Base-by-base conservation (phyloP, 2,888 invertebrate genomes). In the Tolmerus cingulatus region DNA sequence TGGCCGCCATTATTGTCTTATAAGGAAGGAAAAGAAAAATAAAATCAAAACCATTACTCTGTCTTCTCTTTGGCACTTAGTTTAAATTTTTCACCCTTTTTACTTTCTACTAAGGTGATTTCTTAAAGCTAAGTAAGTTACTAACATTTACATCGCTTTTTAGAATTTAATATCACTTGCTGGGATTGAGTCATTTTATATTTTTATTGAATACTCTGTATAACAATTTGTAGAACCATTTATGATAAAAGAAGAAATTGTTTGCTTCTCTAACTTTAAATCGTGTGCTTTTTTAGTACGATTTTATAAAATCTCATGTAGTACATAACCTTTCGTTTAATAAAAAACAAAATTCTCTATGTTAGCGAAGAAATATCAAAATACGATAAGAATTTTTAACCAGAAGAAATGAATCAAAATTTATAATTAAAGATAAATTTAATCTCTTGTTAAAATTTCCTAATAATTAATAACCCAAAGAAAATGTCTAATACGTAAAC, bases 1-100 rank as follows among this genome's bases (percentile, higher is more conserved):
- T 91, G 91, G 79, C 90, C 90, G 87, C n/a, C 37, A 87, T 90
- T 89, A 89, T 90, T 90, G 89, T 90, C 90, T 90, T 88, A 1
- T 90, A 90, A 76, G 30, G 86, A 66, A 76, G 74, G 66, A 88
- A 55, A 88, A 87, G 81, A 86, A 78, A 78, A 57, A 77, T 46
- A 79, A 77, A 74, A 85, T 85, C 85, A 85, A 74, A 85, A 74
- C 74, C 2, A 34, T 85, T 43, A n/a, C 27, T 74, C 43, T 74
- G 23, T 85, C 74, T 85, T 43, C 4, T 16, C 74, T 66, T 66
- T 23, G 19, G 66, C 66, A 27, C 66, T 66, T 66, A 66, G 27
- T 66, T 66, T 66, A 66, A 66, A 19, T 66, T 27, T 23, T 66
- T 8, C 66, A 27, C 27, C n/a, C 40, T 82, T 57, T 57, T 66